Evolutionary conservation across 2,113 vertebrate genomes (phyloP).

Genomic region (Pomatorhinus ruficollis): DNA sequence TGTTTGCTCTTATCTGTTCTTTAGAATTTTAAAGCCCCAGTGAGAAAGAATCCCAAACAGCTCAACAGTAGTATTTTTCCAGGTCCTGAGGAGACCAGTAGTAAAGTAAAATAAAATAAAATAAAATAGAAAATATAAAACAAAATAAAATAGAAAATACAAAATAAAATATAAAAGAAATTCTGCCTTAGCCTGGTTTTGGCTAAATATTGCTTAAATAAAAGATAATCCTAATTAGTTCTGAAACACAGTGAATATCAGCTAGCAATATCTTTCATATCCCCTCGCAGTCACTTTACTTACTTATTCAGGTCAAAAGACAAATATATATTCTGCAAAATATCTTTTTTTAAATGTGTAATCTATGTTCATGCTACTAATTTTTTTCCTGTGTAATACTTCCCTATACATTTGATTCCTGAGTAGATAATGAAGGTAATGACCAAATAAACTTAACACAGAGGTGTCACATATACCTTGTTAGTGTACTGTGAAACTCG

Average conservation of each 20-base stretch:
- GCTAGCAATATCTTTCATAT: background rate
- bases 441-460: slow-evolving; percentile 67
- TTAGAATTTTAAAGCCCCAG: slow-evolving; percentile 74
- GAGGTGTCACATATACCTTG: slow-evolving; percentile 56
- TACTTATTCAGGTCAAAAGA: background rate
- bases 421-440: slow-evolving; percentile 50
- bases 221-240: background rate
- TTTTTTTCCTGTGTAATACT: background rate
- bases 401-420: background rate
- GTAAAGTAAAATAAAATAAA: background rate
- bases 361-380: background rate
- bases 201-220: background rate
- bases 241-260: background rate
- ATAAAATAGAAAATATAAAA: background rate
- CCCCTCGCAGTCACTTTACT: background rate
- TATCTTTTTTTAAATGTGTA: background rate
- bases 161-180: background rate
- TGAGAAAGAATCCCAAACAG: slow-evolving; percentile 47
- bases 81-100: slow-evolving; percentile 31
- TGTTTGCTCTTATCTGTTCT: slow-evolving; percentile 83
- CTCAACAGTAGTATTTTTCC: slow-evolving; percentile 47
- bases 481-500: slow-evolving; percentile 59
- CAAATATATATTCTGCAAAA: background rate
- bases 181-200: background rate
- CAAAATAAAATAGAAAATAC: no score